Percentiles rank a stretch among this genome's conserved stretches.
These are phyloP conservation scores for Thumatha senex DNA, from an alignment of 2,888 invertebrate species.

Conservation along the genomic window DNA sequence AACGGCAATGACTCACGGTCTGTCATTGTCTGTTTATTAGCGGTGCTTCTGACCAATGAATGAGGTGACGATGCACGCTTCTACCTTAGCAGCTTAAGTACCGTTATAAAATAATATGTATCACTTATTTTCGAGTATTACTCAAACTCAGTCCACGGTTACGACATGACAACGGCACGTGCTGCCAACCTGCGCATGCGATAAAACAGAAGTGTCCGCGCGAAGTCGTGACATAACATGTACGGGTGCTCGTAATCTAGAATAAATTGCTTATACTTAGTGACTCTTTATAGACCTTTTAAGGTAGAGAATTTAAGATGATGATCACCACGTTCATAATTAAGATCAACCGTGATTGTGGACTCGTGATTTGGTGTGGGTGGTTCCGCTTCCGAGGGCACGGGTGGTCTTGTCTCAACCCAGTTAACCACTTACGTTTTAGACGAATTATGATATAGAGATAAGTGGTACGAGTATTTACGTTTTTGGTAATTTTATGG, in stretches of 20 bases:
- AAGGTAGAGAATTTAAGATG: constrained; percentile 81
- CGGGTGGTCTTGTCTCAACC: constrained; percentile 59
- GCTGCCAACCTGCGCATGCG: constrained; percentile 41
- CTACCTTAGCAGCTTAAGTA: too few species aligned
- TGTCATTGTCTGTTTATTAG: too few species aligned
- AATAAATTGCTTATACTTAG: constrained; percentile 79
- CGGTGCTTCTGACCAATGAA: too few species aligned
- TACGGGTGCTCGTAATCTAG: constrained; percentile 70
- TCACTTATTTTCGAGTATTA: constrained; percentile 1
- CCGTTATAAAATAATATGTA: too few species aligned
- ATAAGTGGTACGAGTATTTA: constrained; percentile 45
- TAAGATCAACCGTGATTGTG: constrained; percentile 73
- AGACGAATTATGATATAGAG: constrained; percentile 36
- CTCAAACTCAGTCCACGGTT: constrained; percentile 28
- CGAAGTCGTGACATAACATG: constrained; percentile 74
- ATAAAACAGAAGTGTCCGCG: constrained; percentile 74
- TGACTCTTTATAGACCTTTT: constrained; percentile 81
- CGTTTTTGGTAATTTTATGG: constrained; percentile 28
- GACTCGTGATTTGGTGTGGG: constrained; percentile 78
- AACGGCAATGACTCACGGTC: too few species aligned
- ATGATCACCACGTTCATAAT: constrained; percentile 82
- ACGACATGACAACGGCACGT: constrained; percentile 57
- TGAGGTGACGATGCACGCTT: too few species aligned
- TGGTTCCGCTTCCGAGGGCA: constrained; percentile 78
- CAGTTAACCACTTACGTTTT: constrained; percentile 50